A percentile compares a stretch with the other conserved stretches of the same genome.
Conservation (phyloP, 1,140 invertebrate genomes). For the Nebria ingens region DNA sequence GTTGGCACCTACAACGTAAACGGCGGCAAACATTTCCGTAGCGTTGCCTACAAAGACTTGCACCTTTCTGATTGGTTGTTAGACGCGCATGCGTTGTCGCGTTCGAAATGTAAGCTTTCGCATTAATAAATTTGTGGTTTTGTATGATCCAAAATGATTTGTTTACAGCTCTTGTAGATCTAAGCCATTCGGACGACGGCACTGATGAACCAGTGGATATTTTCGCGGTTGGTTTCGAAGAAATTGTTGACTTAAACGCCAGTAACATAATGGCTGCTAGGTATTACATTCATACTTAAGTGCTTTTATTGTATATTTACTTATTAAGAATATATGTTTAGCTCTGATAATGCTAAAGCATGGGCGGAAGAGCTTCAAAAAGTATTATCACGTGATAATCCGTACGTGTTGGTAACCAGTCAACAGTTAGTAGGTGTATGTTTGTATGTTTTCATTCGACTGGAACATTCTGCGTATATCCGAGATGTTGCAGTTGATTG, state of each 20-base stretch:
- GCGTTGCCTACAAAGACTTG: slow-evolving; percentile 90
- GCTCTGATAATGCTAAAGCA: slow-evolving; percentile 89
- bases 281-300: no score
- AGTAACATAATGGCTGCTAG: slow-evolving; percentile 96
- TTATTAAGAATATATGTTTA: no score
- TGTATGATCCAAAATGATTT: slow-evolving; percentile 10
- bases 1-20: slow-evolving; percentile 99
- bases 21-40: slow-evolving; percentile 96
- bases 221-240: slow-evolving; percentile 96
- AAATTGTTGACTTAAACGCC: slow-evolving; percentile 98
- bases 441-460: slow-evolving; percentile 87
- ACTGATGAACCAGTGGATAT: slow-evolving; percentile 69
- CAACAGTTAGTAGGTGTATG: slow-evolving; percentile 98
- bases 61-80: slow-evolving; percentile 91
- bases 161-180: slow-evolving; percentile 36
- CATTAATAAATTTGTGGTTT: slow-evolving; percentile 2
- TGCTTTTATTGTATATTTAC: slow-evolving; percentile 2
- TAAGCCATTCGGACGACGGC: slow-evolving; percentile 34
- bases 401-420: slow-evolving; percentile 88
- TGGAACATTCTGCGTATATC: slow-evolving; percentile 75
- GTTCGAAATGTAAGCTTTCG: slow-evolving; percentile 24
- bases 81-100: slow-evolving; percentile 48
- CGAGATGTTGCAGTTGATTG: slow-evolving; percentile 88
- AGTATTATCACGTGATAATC: slow-evolving; percentile 74
- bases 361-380: slow-evolving; percentile 95